These are phyloP conservation scores for Peromyscus nudipes DNA, from an alignment of 2,797 vertebrate genomes.

Conservation along the genomic window DNA sequence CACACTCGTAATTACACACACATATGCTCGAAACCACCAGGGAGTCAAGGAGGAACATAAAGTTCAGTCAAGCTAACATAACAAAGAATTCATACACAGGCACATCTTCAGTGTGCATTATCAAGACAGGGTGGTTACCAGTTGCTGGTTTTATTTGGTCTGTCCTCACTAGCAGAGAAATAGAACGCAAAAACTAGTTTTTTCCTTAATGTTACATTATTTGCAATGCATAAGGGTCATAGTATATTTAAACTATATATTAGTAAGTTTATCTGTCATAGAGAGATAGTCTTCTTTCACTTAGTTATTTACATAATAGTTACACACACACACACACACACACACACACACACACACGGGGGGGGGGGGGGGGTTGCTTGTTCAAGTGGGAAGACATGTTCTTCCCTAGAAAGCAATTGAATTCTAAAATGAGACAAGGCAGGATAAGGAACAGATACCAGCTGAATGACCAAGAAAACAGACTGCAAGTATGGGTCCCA, in stretches of 20 bases:
- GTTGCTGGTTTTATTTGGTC: constrained; percentile 25
- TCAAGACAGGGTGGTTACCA: not conserved
- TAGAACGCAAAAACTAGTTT: not conserved
- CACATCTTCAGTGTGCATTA: not conserved
- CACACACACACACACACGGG: too few species aligned
- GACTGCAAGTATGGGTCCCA: not conserved
- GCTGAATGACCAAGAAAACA: not conserved
- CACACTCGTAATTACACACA: constrained; percentile 66
- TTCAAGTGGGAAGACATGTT: not conserved
- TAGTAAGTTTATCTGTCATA: constrained; percentile 24
- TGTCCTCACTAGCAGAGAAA: constrained; percentile 18
- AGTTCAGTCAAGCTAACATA: constrained; percentile 68
- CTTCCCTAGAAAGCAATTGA: not conserved
- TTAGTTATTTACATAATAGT: not conserved
- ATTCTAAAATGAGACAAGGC: constrained; percentile 26
- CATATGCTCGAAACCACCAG: constrained; percentile 69
- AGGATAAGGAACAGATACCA: not conserved
- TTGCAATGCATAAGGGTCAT: not conserved
- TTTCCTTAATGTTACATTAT: constrained; percentile 7
- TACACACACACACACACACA: not conserved
- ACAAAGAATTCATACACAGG: constrained; percentile 34
- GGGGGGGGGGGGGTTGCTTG: not conserved
- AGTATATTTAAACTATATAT: not conserved
- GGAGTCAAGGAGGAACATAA: constrained; percentile 50
- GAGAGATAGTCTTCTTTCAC: not conserved